A percentile compares a stretch with the other conserved stretches of the same genome.
These are phyloP conservation scores for Lepus europaeus DNA, from an alignment of 2,113 vertebrate genomes.

Conservation along the genomic window DNA sequence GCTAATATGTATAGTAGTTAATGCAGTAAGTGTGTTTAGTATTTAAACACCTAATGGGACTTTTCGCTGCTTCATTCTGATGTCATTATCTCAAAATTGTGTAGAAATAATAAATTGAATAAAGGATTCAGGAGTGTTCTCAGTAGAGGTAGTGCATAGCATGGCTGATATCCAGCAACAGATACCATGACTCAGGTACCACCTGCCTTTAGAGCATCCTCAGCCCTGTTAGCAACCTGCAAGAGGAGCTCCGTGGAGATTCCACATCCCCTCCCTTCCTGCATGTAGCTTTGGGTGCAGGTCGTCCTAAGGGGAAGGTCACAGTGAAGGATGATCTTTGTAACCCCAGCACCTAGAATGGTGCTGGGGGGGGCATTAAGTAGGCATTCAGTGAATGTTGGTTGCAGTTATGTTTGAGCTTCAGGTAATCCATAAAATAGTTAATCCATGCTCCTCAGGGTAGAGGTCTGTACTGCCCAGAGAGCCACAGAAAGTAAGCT, in stretches of 20 bases:
- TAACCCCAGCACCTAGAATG: not conserved
- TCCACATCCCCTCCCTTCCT: not conserved
- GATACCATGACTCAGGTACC: not conserved
- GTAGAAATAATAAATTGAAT: not conserved
- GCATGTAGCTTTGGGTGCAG: not conserved
- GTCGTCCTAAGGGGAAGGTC: not conserved
- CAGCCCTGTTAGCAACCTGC: not conserved
- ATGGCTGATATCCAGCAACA: not conserved
- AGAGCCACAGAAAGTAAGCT: not conserved
- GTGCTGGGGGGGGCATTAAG: no score
- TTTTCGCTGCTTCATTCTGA: slow-evolving; percentile 10
- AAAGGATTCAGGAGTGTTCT: not conserved
- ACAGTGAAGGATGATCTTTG: not conserved
- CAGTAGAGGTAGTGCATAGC: not conserved
- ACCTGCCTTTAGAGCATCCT: not conserved
- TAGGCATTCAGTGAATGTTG: not conserved
- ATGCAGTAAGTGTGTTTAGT: not conserved
- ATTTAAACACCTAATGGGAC: not conserved
- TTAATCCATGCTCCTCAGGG: not conserved
- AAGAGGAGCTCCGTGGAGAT: not conserved
- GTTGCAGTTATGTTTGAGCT: not conserved
- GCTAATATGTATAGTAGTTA: not conserved
- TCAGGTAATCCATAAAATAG: not conserved
- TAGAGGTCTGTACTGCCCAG: not conserved
- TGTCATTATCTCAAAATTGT: not conserved